These are phyloP conservation scores for Alligator sinensis DNA, from an alignment of 2,113 vertebrate species.

Conservation along the genomic window DNA sequence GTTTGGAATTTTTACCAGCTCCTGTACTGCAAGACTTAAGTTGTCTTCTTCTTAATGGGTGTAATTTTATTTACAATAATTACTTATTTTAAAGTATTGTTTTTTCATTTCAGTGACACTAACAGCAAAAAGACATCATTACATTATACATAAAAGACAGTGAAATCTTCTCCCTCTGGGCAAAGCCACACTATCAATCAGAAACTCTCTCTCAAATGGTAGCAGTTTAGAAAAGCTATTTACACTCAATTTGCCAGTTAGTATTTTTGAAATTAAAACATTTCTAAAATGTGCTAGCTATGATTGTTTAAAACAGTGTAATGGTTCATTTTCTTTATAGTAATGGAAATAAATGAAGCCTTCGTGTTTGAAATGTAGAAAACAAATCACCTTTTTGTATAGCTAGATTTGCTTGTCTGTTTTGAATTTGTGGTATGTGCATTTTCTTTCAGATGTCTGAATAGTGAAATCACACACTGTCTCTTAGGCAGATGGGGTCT, in stretches of 20 bases:
- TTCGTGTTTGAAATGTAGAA: slow-evolving; percentile 66
- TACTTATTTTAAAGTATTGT: background rate
- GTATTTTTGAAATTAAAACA: slow-evolving; percentile 72
- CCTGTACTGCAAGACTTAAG: background rate
- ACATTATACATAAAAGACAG: background rate
- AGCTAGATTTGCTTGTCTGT: slow-evolving; percentile 74
- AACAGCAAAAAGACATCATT: background rate
- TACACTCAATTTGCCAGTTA: slow-evolving; percentile 70
- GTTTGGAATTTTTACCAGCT: background rate
- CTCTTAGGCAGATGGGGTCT: slow-evolving; percentile 35
- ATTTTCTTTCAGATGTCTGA: slow-evolving; percentile 67
- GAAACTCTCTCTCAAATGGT: slow-evolving; percentile 60
- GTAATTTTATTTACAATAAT: slow-evolving; percentile 54
- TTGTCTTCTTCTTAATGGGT: background rate
- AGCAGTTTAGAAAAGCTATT: slow-evolving; percentile 68
- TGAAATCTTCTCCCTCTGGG: slow-evolving; percentile 29
- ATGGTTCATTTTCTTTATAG: slow-evolving; percentile 67
- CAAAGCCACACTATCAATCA: slow-evolving; percentile 30
- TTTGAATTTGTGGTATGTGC: slow-evolving; percentile 70
- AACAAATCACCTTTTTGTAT: slow-evolving; percentile 79
- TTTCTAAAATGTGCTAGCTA: slow-evolving; percentile 63
- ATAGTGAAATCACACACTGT: slow-evolving; percentile 54
- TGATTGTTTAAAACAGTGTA: slow-evolving; percentile 65
- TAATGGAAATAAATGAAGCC: slow-evolving; percentile 65
- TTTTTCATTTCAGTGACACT: background rate